Base-by-base conservation (phyloP, 2,113 vertebrate genomes). In the Anoura caudifer region DNA sequence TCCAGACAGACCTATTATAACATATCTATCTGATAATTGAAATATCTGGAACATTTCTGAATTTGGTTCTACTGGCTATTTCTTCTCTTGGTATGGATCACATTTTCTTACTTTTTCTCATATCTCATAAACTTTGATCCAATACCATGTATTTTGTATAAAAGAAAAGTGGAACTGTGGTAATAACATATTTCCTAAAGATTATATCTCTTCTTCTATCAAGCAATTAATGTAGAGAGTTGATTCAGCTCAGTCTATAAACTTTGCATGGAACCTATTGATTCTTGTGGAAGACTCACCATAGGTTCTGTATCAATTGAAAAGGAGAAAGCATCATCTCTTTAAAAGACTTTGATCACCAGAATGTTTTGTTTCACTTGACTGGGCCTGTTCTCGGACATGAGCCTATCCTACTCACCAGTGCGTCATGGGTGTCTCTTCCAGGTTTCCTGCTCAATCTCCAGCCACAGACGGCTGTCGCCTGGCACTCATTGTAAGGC, bases 401-500 rank as follows among this genome's bases (percentile, higher is more conserved):
- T 61, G 7, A 80, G 6, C 7, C 45, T 61, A 7, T 2, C 5
- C 3, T 7, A 11, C 12, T 59, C 45, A 8, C 7, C 36, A 31
- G 22, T 52, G 15, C 16, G 33, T 83, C 16, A 19, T 4, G n/a
- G 3, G 10, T 20, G 2, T 45, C 8, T 41, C 28, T 28, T 69
- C 28, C 52, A 83, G 17, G 5, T 8, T 75, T 69, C 15, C 19
- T 38, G 2, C 36, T 75, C 41, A 17, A 2, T 50, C 33, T 20
- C 9, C 8, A 26, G 61, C 20, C 77, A 76, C 2, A 85, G 38
- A 76, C 0, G 0, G 2, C 38, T 20, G 1, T 3, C 22, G 10
- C 8, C 17, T 31, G 43, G 2, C 24, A 36, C 24, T 70, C 7
- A 16, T 1, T 41, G 5, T 61, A 13, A 65, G 2, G 10, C 15